Conservation (phyloP, 2,888 invertebrate species). For the Augochlorella aurata region DNA sequence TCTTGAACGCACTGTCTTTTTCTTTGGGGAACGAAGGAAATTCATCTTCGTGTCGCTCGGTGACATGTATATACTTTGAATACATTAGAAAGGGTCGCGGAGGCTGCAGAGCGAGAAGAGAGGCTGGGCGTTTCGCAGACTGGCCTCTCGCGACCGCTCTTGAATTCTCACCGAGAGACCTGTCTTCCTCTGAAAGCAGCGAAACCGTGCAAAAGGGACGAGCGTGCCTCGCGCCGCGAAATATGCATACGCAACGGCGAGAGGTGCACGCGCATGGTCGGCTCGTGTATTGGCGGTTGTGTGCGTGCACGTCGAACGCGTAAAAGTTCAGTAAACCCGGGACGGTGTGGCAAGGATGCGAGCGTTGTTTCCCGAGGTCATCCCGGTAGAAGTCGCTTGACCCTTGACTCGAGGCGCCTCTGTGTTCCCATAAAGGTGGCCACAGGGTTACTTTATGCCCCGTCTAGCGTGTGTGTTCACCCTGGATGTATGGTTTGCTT, state of each 20-base stretch:
- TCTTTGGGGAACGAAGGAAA: neutral
- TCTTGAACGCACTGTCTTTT: neutral
- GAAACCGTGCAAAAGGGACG: slow-evolving; percentile 18
- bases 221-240: slow-evolving; percentile 12
- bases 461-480: slow-evolving; percentile 42
- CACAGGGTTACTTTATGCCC: slow-evolving; percentile 64
- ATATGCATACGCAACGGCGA: slow-evolving; percentile 47
- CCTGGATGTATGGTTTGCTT: slow-evolving; percentile 20
- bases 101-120: neutral
- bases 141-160: slow-evolving; percentile 25
- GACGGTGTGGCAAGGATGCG: slow-evolving; percentile 41
- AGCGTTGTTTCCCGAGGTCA: slow-evolving; percentile 69
- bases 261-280: slow-evolving; percentile 26
- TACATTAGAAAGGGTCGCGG: slow-evolving; percentile 4
- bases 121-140: neutral
- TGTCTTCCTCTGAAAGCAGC: slow-evolving; percentile 32
- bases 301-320: slow-evolving; percentile 36
- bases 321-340: slow-evolving; percentile 45
- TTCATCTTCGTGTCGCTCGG: slow-evolving; percentile 32
- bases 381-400: slow-evolving; percentile 70
- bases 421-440: slow-evolving; percentile 72
- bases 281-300: neutral
- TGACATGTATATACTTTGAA: slow-evolving; percentile 15
- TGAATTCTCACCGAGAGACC: slow-evolving; percentile 42
- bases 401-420: slow-evolving; percentile 68